Conservation (phyloP, 2,113 vertebrate genomes). For the Macrotis lagotis region DNA sequence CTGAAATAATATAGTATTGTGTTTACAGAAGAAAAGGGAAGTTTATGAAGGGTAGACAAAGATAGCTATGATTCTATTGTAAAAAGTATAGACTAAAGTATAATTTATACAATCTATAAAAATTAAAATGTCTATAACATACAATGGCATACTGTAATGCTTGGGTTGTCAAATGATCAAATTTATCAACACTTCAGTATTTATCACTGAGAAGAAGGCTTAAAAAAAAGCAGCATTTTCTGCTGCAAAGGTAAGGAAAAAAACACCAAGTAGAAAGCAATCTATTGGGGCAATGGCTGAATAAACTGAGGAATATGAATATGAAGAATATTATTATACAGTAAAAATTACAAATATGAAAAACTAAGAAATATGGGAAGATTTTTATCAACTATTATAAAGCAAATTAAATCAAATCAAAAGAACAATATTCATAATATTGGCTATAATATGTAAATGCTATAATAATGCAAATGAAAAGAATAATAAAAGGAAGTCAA, state of each 20-base stretch:
- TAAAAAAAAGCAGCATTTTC: neutral
- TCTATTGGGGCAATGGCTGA: neutral
- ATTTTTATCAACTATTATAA: neutral
- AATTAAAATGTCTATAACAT: neutral
- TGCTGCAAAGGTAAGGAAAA: neutral
- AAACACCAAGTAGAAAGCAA: neutral
- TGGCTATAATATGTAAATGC: no score
- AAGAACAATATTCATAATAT: neutral
- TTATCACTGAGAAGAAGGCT: neutral
- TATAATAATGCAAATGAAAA: neutral
- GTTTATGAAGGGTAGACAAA: neutral
- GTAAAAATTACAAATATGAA: neutral
- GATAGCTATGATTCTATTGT: neutral
- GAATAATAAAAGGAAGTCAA: neutral
- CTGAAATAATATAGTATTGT: neutral
- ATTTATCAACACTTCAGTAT: neutral
- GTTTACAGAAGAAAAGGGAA: neutral
- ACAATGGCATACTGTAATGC: no score
- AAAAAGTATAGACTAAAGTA: neutral
- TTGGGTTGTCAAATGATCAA: neutral
- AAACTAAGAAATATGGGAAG: neutral
- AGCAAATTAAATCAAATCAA: neutral
- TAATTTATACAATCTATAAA: neutral
- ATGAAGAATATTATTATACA: neutral
- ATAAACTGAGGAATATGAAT: neutral